Conservation (phyloP, 2,888 invertebrate genomes). For the Drosophila vallismaia region DNA sequence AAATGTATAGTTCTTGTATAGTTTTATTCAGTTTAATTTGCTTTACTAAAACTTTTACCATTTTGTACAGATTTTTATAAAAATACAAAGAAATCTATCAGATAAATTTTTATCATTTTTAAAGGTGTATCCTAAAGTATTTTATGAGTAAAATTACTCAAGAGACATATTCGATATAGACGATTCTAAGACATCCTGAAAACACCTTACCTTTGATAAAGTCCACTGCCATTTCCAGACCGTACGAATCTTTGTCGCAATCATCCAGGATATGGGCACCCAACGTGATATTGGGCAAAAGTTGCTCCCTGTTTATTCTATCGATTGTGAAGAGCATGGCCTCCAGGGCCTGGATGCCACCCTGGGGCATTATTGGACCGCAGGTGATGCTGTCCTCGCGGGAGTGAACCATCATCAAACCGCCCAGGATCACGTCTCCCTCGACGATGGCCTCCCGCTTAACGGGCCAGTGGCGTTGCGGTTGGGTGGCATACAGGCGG, state of each 20-base stretch:
- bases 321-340: conserved; percentile 95
- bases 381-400: conserved; percentile 91
- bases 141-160: no score
- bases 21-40: background rate
- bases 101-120: no score
- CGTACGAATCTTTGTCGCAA: conserved; percentile 96
- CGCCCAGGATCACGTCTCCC: conserved; percentile 93
- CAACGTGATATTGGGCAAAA: conserved; percentile 89
- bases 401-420: conserved; percentile 96
- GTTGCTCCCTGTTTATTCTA: conserved; percentile 86
- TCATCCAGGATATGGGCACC: conserved; percentile 95
- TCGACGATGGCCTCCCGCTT: conserved; percentile 92
- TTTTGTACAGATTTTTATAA: no score
- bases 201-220: conserved; percentile 92
- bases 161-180: background rate
- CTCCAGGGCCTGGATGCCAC: conserved; percentile 92
- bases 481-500: conserved; percentile 51
- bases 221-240: conserved; percentile 95
- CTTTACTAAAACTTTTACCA: no score
- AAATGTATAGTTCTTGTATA: background rate
- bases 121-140: no score
- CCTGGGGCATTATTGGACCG: conserved; percentile 95
- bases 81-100: no score
- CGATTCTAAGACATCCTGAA: background rate
- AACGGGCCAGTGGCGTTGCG: conserved; percentile 87